Base-by-base conservation (phyloP, 2,797 vertebrate genomes). In the Leptatherina wallacei region DNA sequence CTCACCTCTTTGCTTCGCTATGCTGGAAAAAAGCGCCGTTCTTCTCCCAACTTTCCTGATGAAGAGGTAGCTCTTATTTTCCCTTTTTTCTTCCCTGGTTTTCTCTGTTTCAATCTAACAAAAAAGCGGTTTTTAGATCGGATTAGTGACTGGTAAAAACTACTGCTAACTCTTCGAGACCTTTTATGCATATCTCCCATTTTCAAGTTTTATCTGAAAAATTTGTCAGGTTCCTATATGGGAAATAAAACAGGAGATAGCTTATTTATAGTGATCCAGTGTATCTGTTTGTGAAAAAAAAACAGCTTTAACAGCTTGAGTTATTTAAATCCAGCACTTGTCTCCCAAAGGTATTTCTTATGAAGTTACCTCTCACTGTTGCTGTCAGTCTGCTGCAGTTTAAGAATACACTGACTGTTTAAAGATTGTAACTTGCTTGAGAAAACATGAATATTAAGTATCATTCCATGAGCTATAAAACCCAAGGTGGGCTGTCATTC, bases 1-100 rank as follows among this genome's bases (percentile, higher is more conserved):
- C 95, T 97, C 77, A 97, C 96, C 24, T 97, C 96, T 0, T 90
- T 97, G 55, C 94, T 98, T 40, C 95, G 95, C 71, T 96, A 95
- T 0, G 96, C 96, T 0, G 97, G 96, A 75, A 96, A 87, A 85
- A 97, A 96, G 83, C 94, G 96, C 0, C 92, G 95, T 2, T 49
- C 76, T 7, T 92, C 92, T 52, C 85, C 92, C 0, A 91, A 94
- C 0, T 71, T 95, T 63, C 71, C 92, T 0, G 96, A 96, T 40
- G 96, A 97, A 78, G 96, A 97, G 93, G 97, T 97, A 64, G 30
- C 74, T 78, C 33, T 64, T 4, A 24, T 12, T 27, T 52, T 52
- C 12, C 14, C 12, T 76, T 30, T 32, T 27, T 0, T 3, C 1
- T 30, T 42, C 13, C 35, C n/a, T 22, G 13, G 4, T 7, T 10